A percentile compares a stretch with the other conserved stretches of the same genome.
These are phyloP conservation scores for Ormyrus labotus DNA, from an alignment of 2,888 invertebrate species.

Conservation along the genomic window DNA sequence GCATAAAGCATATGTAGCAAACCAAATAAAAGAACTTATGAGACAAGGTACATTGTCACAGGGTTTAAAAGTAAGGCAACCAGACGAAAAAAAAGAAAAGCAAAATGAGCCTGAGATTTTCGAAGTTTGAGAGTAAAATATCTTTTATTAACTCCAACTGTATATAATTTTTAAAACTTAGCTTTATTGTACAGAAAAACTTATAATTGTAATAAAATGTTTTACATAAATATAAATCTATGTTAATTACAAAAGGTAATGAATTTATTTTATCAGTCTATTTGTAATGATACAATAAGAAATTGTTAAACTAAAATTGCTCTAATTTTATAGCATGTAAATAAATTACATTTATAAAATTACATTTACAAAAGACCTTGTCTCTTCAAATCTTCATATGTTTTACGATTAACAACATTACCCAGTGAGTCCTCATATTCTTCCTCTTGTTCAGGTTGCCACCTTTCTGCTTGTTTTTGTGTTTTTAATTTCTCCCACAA, in stretches of 20 bases:
- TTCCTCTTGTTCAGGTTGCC: conserved; percentile 97
- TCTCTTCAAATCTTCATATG: conserved; percentile 97
- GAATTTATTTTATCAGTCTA: background rate
- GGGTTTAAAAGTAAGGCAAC: background rate
- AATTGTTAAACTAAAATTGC: background rate
- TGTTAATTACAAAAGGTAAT: background rate
- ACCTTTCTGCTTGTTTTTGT: conserved; percentile 96
- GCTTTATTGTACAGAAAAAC: too few relatives aligned
- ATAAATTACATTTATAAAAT: conserved; percentile 81
- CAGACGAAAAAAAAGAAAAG: conserved; percentile 2
- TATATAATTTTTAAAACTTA: too few relatives aligned
- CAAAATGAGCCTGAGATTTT: background rate
- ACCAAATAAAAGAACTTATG: background rate
- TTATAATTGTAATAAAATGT: too few relatives aligned
- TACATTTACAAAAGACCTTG: conserved; percentile 91
- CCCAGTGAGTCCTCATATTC: conserved; percentile 99
- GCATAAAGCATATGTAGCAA: background rate
- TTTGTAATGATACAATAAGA: background rate
- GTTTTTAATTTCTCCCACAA: conserved; percentile 98
- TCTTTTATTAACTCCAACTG: too few relatives aligned
- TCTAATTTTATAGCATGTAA: background rate
- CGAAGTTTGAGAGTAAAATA: too few relatives aligned
- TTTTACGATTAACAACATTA: conserved; percentile 98
- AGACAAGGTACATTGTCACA: background rate
- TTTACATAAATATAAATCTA: too few relatives aligned